Evolutionary conservation across 2,797 vertebrate species (phyloP).

Genomic region (Gallinago nigripennis): DNA sequence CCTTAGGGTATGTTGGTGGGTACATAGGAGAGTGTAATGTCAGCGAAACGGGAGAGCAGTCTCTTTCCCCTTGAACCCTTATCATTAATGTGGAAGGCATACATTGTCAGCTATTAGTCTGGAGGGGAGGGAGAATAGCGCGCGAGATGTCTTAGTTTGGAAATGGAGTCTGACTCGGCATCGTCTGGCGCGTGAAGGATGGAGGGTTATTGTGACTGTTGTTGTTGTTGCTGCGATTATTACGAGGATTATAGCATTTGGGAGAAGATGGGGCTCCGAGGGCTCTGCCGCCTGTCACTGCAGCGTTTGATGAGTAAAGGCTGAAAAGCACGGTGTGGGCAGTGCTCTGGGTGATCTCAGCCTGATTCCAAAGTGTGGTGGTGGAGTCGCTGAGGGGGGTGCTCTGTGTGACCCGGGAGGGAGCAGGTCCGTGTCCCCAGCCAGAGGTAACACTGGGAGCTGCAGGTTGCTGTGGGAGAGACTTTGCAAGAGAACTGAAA

Average conservation of each 20-base stretch:
- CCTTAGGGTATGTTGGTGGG: slow-evolving; percentile 68
- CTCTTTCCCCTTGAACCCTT: slow-evolving; percentile 61
- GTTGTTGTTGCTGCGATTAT: slow-evolving; percentile 12
- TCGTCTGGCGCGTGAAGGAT: neutral
- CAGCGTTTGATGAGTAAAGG: neutral
- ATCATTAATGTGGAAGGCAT: slow-evolving; percentile 68
- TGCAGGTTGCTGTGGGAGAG: neutral
- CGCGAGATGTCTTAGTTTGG: slow-evolving; percentile 61
- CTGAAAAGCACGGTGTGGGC: rapidly evolving
- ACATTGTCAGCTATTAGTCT: slow-evolving; percentile 63
- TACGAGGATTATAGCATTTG: neutral
- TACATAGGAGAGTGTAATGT: slow-evolving; percentile 53
- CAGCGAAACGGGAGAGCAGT: slow-evolving; percentile 52
- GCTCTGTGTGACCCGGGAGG: neutral
- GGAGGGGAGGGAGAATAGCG: slow-evolving; percentile 34
- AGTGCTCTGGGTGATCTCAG: neutral
- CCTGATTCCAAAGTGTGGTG: rapidly evolving
- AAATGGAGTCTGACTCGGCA: slow-evolving; percentile 43
- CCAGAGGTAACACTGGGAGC: neutral
- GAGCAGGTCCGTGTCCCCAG: neutral
- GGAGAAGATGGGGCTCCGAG: slow-evolving; percentile 6
- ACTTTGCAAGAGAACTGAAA: neutral
- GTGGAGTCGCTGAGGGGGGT: neutral
- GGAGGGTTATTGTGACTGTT: neutral
- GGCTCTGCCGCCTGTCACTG: neutral